Evolutionary conservation across 1,140 invertebrate genomes (phyloP).

Genomic region (Papilio dardanus): DNA sequence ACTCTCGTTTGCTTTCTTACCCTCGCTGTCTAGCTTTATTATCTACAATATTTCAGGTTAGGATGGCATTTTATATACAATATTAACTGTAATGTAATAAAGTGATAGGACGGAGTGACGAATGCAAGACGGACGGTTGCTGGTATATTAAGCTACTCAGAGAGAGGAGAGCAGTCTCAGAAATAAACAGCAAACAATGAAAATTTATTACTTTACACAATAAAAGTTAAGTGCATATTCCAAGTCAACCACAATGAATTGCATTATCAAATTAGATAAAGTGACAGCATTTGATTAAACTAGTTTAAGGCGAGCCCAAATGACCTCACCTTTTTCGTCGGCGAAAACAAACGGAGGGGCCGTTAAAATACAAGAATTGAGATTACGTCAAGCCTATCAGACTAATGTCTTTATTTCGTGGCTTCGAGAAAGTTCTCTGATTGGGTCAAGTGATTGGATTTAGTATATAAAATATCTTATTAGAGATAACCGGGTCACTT

Average conservation of each 20-base stretch:
- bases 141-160: too few species aligned
- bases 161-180: too few species aligned
- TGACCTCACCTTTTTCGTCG: conserved; percentile 25
- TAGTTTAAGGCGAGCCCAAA: conserved; percentile 16
- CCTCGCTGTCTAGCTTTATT: not conserved
- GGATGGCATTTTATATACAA: not conserved
- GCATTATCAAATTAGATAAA: conserved; percentile 20
- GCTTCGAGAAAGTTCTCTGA: conserved; percentile 4
- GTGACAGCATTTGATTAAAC: conserved; percentile 7
- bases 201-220: not conserved
- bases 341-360: conserved; percentile 10
- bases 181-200: too few species aligned
- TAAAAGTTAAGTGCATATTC: not conserved
- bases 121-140: too few species aligned
- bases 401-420: not conserved
- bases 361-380: conserved; percentile 22
- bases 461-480: not conserved
- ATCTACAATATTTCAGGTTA: not conserved
- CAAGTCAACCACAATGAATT: not conserved
- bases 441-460: not conserved
- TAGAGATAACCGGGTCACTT: not conserved
- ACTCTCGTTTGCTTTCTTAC: not conserved
- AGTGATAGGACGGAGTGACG: too few species aligned
- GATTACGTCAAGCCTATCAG: conserved; percentile 23
- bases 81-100: not conserved